Conservation (phyloP, 2,888 invertebrate species). For the Tetramorium bicarinatum region DNA sequence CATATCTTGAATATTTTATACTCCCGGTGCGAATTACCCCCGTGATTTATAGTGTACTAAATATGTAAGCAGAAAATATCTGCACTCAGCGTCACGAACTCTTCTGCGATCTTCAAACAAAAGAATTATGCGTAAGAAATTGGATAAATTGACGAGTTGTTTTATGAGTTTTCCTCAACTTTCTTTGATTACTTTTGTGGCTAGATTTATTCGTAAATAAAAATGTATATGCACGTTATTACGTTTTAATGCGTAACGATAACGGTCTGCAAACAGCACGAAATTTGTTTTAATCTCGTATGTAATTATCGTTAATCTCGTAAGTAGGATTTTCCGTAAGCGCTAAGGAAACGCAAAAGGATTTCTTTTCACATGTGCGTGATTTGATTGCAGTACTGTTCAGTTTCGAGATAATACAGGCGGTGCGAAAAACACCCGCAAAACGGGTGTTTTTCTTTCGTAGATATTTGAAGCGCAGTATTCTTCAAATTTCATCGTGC, state of each 20-base stretch:
- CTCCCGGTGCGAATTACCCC: conserved; percentile 39
- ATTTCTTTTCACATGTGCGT: conserved; percentile 3
- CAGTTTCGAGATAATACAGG: not conserved
- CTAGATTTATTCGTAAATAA: not conserved
- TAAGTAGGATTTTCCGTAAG: not conserved
- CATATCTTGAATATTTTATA: conserved; percentile 55
- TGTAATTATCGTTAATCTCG: not conserved
- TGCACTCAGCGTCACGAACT: not conserved
- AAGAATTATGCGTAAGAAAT: not conserved
- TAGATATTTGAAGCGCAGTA: conserved; percentile 37
- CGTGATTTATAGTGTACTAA: conserved; percentile 38
- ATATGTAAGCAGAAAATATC: conserved; percentile 39
- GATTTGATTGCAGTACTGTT: not conserved
- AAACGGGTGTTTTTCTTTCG: not conserved
- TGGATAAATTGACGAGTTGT: not conserved
- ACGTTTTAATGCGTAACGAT: not conserved
- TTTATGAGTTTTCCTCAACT: not conserved
- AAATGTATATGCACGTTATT: not conserved
- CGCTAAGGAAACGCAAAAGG: too few species aligned
- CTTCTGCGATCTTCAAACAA: not conserved
- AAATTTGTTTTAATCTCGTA: not conserved
- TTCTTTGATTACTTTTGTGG: not conserved
- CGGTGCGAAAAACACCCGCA: not conserved
- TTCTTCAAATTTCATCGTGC: conserved; percentile 41
- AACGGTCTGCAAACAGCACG: not conserved